phyloP scores from a whole-genome alignment of 1,140 invertebrate species.

The Gryon sp. region DNA sequence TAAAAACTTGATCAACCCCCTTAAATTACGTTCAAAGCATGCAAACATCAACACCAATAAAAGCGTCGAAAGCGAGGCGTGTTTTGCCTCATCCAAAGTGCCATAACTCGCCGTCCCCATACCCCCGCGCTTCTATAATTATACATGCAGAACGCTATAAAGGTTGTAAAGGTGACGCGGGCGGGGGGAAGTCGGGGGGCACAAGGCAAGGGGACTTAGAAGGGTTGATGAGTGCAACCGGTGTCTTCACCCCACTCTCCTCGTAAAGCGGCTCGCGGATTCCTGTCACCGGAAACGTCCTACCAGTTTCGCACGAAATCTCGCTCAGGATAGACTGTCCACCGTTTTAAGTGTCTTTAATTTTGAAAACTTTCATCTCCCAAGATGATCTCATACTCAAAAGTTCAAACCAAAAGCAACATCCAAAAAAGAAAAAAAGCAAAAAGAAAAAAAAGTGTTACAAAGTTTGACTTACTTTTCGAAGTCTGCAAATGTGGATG shows the following conservation, averaged over 20 bases:
- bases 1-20: no score
- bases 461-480: no score
- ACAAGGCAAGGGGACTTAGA: conserved; percentile 65
- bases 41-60: conserved; percentile 14
- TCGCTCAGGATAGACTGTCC: conserved; percentile 68
- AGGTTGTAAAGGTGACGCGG: conserved; percentile 33
- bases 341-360: conserved; percentile 5
- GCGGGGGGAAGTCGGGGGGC: conserved; percentile 58
- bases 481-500: no score
- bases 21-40: no score
- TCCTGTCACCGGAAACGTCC: conserved; percentile 73
- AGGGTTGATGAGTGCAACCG: conserved; percentile 77
- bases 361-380: no score
- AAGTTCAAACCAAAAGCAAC: no score
- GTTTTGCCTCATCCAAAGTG: conserved; percentile 11
- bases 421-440: no score
- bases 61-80: conserved; percentile 5
- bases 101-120: conserved; percentile 13
- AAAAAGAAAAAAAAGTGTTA: no score
- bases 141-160: conserved; percentile 60
- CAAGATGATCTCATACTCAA: no score
- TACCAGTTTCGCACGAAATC: conserved; percentile 75
- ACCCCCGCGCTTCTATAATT: conserved; percentile 47
- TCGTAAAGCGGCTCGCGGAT: conserved; percentile 66
- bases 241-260: conserved; percentile 74